Base-by-base conservation (phyloP, 2,888 invertebrate species). In the Syrphus vitripennis region DNA sequence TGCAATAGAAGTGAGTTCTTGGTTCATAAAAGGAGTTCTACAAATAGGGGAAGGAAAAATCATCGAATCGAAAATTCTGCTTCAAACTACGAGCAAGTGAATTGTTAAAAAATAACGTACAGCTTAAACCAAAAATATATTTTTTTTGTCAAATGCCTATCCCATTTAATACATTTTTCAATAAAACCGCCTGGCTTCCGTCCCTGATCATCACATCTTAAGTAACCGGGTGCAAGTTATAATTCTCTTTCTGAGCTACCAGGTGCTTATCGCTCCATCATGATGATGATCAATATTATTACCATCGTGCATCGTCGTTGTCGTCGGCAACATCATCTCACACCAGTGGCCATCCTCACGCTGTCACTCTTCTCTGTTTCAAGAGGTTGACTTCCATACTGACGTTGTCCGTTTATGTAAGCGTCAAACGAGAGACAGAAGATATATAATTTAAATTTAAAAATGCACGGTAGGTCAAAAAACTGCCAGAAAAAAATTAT, bases 281-380 rank as follows among this genome's bases (percentile, higher is more conserved):
- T 70, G 48, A 74, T 83, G 74, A 74, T 75, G 55, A 83, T 79
- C 63, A 74, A 65, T 65, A 79, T 70, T 79, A 78, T 83, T 45
- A 57, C 63, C 40, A 75, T 70, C 50, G 40, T 21, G 34, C 70
- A 4, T 72, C 59, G 59, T 31, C 19, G 31, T 57, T 34, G 29
- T 31, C 55, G 2, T 53, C 29, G 74, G 69, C 45, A 69, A 63
- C 69, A 69, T 83, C 79, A 83, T 79, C 79, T 75, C 79, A 70
- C 83, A 78, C 74, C 79, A 31, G 74, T 75, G 79, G 79, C 83
- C 79, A 79, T 83, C 83, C 79, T 83, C 83, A 75, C 79, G 83
- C 74, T 83, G 83, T 79, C 83, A 75, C 74, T 40, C 48, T 55
- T 61, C 31, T 50, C 31, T 50, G 50, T 72, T 67, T 31, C 59